Conservation (phyloP, 2,888 invertebrate genomes). For the Physocephala rufipes region DNA sequence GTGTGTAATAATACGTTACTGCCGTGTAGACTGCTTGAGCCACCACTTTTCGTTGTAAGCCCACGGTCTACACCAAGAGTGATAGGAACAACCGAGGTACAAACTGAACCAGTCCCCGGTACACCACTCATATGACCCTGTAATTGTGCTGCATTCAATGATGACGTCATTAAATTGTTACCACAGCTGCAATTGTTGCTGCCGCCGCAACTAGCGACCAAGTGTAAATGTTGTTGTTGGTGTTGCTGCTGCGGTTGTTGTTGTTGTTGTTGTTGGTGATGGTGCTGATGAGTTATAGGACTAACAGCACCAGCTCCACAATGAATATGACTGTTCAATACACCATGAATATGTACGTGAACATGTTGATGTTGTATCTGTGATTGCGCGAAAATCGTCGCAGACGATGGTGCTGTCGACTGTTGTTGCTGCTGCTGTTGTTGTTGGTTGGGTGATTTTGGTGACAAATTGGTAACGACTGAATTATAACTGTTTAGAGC, state of each 20-base stretch:
- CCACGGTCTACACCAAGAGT: slow-evolving; percentile 49
- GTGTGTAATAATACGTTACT: slow-evolving; percentile 55
- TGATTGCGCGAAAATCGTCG: slow-evolving; percentile 50
- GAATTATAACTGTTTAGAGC: slow-evolving; percentile 66
- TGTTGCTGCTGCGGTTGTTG: slow-evolving; percentile 54
- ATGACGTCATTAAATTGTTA: slow-evolving; percentile 65
- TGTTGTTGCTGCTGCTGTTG: slow-evolving; percentile 54
- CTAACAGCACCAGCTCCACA: slow-evolving; percentile 42
- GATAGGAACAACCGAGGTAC: slow-evolving; percentile 35
- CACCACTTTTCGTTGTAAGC: slow-evolving; percentile 57
- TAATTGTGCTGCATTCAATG: slow-evolving; percentile 59
- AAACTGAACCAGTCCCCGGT: slow-evolving; percentile 41
- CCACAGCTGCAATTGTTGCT: slow-evolving; percentile 58
- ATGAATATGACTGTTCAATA: slow-evolving; percentile 19
- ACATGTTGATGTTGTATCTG: slow-evolving; percentile 39
- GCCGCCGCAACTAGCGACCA: slow-evolving; percentile 31
- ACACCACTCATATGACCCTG: slow-evolving; percentile 50
- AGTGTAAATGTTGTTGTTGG: slow-evolving; percentile 50
- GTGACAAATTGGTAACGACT: slow-evolving; percentile 63
- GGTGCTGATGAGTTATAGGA: slow-evolving; percentile 50
- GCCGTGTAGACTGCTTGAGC: slow-evolving; percentile 46
- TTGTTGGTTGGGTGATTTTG: slow-evolving; percentile 61
- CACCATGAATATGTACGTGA: slow-evolving; percentile 12
- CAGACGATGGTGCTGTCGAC: slow-evolving; percentile 46
- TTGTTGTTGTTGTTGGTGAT: slow-evolving; percentile 50